phyloP scores from a whole-genome alignment of 2,888 invertebrate species.

The Rapana venosa region DNA sequence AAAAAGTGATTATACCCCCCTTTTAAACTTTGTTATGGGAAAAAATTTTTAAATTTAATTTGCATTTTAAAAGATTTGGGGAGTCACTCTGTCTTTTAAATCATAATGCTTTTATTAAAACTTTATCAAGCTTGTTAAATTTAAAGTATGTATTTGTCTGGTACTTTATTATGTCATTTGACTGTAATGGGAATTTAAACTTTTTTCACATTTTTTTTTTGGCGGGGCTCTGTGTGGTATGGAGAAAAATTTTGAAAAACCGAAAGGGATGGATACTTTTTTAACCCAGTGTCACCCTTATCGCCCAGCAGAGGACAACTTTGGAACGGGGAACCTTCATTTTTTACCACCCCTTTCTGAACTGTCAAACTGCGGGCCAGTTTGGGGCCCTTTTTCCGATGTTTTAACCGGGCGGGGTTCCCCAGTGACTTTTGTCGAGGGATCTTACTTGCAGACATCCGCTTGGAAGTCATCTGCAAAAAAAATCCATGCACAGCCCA shows the following conservation, averaged over 20 bases:
- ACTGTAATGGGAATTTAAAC: too few relatives aligned
- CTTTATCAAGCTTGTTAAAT: too few relatives aligned
- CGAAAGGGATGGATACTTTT: constrained; percentile 74
- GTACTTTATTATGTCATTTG: too few relatives aligned
- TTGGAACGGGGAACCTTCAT: constrained; percentile 91
- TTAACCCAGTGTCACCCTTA: constrained; percentile 79
- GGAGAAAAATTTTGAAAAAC: constrained; percentile 72
- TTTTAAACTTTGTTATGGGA: too few relatives aligned
- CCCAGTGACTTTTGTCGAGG: constrained; percentile 82
- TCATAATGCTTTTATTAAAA: too few relatives aligned
- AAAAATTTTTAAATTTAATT: too few relatives aligned
- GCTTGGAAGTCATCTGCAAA: constrained; percentile 26
- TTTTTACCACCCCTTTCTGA: constrained; percentile 93
- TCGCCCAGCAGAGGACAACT: constrained; percentile 60
- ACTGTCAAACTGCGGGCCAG: constrained; percentile 92
- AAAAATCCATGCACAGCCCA: constrained; percentile 58
- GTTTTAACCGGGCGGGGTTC: constrained; percentile 96
- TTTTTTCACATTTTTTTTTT: constrained; percentile 45
- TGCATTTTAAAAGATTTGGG: too few relatives aligned
- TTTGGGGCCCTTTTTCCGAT: constrained; percentile 95
- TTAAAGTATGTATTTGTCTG: too few relatives aligned
- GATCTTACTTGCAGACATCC: background rate
- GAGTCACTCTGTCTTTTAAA: too few relatives aligned
- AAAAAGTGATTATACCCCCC: too few relatives aligned
- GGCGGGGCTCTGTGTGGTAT: constrained; percentile 61